These are phyloP conservation scores for Actinia equina DNA, from an alignment of 64 coral and sea anemone genomes.

Conservation along the genomic window DNA sequence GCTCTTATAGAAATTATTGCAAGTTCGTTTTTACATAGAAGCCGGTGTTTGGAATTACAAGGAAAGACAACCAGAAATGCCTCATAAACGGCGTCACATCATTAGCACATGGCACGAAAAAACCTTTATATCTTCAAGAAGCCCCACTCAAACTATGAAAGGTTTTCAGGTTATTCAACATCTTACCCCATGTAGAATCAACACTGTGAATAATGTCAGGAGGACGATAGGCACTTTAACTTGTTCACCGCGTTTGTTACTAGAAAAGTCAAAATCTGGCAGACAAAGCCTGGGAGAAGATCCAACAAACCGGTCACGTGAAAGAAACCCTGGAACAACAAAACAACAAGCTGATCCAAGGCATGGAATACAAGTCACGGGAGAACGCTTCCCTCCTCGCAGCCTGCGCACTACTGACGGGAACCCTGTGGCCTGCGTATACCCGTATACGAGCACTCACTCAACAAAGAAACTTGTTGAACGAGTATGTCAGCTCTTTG, in stretches of 20 bases:
- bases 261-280: constrained; percentile 94
- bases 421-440: constrained; percentile 87
- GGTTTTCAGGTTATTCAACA: no score
- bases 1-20: no score
- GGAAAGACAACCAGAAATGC: no score
- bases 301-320: constrained; percentile 74
- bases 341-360: constrained; percentile 67
- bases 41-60: no score
- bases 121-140: no score
- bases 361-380: constrained; percentile 58
- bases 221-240: no score
- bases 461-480: constrained; percentile 72
- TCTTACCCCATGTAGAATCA: no score
- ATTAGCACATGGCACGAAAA: no score
- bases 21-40: no score
- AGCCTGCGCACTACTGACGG: constrained; percentile 81
- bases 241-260: not conserved
- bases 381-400: constrained; percentile 65
- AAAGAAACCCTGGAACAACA: constrained; percentile 84
- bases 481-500: constrained; percentile 63
- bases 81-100: no score
- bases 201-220: no score
- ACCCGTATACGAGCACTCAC: constrained; percentile 61
- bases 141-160: no score
- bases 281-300: constrained; percentile 84